Evolutionary conservation across 2,113 vertebrate species (phyloP).

Genomic region (Rhinichthys klamathensis): DNA sequence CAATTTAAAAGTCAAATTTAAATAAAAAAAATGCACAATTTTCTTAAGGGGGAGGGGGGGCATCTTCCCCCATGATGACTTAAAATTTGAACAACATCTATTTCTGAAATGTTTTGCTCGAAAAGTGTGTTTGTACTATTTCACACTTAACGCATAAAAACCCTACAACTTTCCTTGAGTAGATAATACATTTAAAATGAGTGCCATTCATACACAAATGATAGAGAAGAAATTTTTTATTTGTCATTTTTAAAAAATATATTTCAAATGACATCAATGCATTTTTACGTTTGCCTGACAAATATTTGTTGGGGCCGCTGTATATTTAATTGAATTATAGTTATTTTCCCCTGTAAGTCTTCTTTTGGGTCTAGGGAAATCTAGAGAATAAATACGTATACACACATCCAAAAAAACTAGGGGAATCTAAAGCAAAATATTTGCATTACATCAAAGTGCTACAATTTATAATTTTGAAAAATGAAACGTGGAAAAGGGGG

Average conservation of each 20-base stretch:
- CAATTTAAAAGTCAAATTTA: no score
- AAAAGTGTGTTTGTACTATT: not conserved
- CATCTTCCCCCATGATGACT: no score
- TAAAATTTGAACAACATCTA: not conserved
- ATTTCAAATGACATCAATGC: not conserved
- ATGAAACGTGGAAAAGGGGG: not conserved
- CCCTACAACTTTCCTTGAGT: not conserved
- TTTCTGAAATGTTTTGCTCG: not conserved
- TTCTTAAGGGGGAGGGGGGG: no score
- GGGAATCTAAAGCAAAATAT: not conserved
- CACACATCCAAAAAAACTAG: not conserved
- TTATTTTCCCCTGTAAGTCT: not conserved
- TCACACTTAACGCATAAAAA: not conserved
- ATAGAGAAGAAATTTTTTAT: not conserved
- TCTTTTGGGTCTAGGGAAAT: not conserved
- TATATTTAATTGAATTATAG: not conserved
- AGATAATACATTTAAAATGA: not conserved
- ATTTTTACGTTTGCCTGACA: not conserved
- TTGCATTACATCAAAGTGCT: not conserved
- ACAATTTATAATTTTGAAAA: not conserved
- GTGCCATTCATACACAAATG: not conserved
- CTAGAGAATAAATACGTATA: not conserved
- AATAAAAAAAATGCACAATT: no score
- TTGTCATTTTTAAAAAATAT: not conserved
- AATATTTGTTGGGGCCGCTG: not conserved